Evolutionary conservation across 2,797 vertebrate genomes (phyloP), one percentile per base, ranked within the genome.

Genomic region (Momotus momota): DNA sequence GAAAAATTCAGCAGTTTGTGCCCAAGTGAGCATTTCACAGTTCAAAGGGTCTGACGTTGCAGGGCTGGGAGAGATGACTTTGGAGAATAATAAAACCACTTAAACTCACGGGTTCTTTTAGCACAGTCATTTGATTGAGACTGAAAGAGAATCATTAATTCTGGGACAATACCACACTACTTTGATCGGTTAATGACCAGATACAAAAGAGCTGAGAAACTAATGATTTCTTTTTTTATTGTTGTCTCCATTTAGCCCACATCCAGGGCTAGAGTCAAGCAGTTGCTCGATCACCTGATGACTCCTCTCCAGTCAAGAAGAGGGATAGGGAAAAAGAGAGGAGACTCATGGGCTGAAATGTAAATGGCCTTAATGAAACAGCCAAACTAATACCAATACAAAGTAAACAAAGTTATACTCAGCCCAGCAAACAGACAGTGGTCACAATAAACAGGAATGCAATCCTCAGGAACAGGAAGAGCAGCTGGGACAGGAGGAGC

Each of bases 101-200:
- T 69, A 60, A 46, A 69, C 6, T 27, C 41, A 10, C 43, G 58
- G 18, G 35, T 57, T 70, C 35, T 46, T 60, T 35, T 43, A 77
- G 51, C 48, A n/a, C 43, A 70, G 58, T 58, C 65, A 91, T 86
- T 86, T 64, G 58, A 26, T 2, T 57, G 72, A 61, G 46, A 55
- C 23, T 62, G 60, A 58, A 49, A 73, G 48, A 86, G 23, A 65
- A 6, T 52, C 49, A 29, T 52, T 67, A 81, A 57, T 86, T 87
- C 60, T 55, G 3, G 71, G 69, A 48, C 61, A 90, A 78, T 52
- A 45, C 25, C n/a, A 60, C 0, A 0, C 0, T 4, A 49, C 49
- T 93, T 45, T 35, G 38, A 74, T 57, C 72, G 74, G 41, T 49
- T 81, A 74, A 64, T 57, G 61, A 57, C 20, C 41, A 41, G 41